Base-by-base conservation (phyloP, 2,888 invertebrate species). In the Zele albiditarsus region DNA sequence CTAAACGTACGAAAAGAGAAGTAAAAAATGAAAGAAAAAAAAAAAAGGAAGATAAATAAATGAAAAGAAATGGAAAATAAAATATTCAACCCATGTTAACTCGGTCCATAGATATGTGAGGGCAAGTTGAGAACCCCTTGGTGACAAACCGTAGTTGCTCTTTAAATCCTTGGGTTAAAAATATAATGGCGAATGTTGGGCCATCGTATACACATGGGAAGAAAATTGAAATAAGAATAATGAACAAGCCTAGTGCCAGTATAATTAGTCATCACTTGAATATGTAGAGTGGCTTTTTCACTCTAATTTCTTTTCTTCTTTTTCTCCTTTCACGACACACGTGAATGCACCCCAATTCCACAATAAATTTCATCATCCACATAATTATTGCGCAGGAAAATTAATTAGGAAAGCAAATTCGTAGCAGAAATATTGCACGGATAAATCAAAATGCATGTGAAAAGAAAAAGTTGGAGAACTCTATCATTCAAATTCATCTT, bases 111-210 rank as follows among this genome's bases (percentile, higher is more conserved):
- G 16, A 12, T 42, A 14, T 16, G 0, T 25, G 28, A 27, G 28
- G 8, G 27, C 23, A 27, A 49, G 57, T 69, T 69, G 57, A 53
- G 57, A 69, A 49, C 57, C 68, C n/a, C 68, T 57, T 69, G 31
- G 20, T 53, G 31, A 57, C 53, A 57, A 53, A 57, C 20, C 10
- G 58, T 60, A 16, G 60, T 58, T 33, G 28, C 62, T 31, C 58
- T 60, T 70, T 60, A 71, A 60, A 71, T 63, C 71, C 28, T 16
- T 27, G 27, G 63, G 63, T 63, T 65, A 72, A 33, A 72, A 72
- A 65, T 72, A 72, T 65, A 46, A 46, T 53, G 72, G 72, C 31
- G 42, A 65, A 65, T 28, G 42, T 31, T 53, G 71, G 20, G 23
- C 20, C 20, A 49, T 68, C 20, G 46, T 28, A 16, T 57, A 31